phyloP scores from a whole-genome alignment of 2,888 invertebrate genomes.

The Mycalesis mineus region DNA sequence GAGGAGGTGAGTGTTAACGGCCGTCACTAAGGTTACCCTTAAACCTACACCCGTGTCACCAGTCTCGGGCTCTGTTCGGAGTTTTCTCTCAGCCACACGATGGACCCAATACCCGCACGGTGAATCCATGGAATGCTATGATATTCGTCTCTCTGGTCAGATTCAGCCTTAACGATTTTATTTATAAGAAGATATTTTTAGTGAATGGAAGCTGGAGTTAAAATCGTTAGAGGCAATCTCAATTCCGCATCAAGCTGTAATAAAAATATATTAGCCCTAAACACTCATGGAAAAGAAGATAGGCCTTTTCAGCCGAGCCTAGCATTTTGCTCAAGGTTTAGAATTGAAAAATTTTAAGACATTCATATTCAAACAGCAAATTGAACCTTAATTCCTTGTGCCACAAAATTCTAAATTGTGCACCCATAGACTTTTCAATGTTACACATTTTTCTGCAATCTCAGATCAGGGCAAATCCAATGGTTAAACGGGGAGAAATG shows the following conservation, averaged over 20 bases:
- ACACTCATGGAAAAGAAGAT: conserved; percentile 30
- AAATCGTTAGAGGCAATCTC: conserved; percentile 1
- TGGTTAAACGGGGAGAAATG: conserved; percentile 45
- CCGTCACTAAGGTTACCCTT: too few species aligned
- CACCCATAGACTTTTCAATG: conserved; percentile 37
- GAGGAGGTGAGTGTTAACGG: too few species aligned
- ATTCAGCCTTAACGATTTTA: too few species aligned
- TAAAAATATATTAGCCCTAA: conserved; percentile 32
- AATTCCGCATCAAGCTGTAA: conserved; percentile 28
- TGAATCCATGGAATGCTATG: too few species aligned
- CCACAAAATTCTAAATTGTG: conserved; percentile 28
- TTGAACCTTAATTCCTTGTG: conserved; percentile 17
- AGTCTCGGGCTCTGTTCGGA: too few species aligned
- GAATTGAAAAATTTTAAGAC: conserved; percentile 29
- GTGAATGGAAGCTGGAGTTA: not conserved
- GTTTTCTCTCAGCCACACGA: too few species aligned
- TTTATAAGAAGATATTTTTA: not conserved
- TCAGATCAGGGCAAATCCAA: conserved; percentile 52
- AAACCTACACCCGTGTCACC: too few species aligned
- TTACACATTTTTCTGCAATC: conserved; percentile 52
- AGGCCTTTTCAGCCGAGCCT: conserved; percentile 28
- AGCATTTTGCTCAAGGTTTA: conserved; percentile 28
- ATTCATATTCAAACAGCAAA: not conserved
- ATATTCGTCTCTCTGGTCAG: too few species aligned
- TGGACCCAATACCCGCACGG: too few species aligned